phyloP scores from a whole-genome alignment of 2,888 invertebrate species.

The Campoletis raptor region DNA sequence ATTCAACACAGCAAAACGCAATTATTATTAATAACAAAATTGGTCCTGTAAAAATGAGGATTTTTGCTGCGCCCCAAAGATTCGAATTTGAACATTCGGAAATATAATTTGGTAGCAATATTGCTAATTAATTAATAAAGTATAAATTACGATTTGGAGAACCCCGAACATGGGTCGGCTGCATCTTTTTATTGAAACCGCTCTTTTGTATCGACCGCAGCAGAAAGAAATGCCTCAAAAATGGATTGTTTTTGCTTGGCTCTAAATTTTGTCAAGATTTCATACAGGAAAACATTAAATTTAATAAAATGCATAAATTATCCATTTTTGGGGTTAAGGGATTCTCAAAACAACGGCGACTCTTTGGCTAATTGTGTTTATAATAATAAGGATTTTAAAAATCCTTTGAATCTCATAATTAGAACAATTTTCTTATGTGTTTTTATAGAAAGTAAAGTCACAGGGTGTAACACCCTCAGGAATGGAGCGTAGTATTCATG shows the following conservation, averaged over 20 bases:
- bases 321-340: not conserved
- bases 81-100: not conserved
- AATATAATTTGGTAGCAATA: not conserved
- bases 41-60: not conserved
- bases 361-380: not conserved
- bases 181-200: not conserved
- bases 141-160: not conserved
- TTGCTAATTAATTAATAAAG: not conserved
- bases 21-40: not conserved
- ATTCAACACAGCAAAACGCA: not conserved
- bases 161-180: not conserved
- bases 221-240: not conserved
- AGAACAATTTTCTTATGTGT: not conserved
- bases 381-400: not conserved
- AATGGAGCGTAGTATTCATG: conserved; percentile 91
- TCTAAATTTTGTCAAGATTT: not conserved
- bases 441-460: conserved; percentile 44
- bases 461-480: conserved; percentile 71
- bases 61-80: not conserved
- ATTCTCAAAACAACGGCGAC: not conserved
- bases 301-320: not conserved
- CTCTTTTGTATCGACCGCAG: not conserved
- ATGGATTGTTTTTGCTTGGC: not conserved
- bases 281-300: not conserved
- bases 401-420: not conserved